These are phyloP conservation scores for Argyresthia goedartella DNA, from an alignment of 2,888 invertebrate genomes.

Conservation along the genomic window DNA sequence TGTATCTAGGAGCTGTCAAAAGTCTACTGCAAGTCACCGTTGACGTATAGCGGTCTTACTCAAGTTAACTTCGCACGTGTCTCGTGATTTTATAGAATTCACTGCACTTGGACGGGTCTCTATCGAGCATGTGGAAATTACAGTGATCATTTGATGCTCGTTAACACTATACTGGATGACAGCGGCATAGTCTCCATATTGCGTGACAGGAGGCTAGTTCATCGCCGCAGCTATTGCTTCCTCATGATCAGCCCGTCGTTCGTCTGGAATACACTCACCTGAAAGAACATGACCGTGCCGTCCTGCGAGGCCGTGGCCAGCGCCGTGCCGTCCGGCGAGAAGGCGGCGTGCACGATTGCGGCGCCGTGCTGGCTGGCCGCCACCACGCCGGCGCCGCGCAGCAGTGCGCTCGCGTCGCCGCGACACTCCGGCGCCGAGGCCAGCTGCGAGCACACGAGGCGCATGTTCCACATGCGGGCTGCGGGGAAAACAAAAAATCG, in stretches of 20 bases:
- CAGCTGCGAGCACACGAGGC: slow-evolving; percentile 16
- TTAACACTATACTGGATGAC: too few species aligned
- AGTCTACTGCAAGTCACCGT: too few species aligned
- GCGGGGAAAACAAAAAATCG: slow-evolving; percentile 2
- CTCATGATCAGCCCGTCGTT: background rate
- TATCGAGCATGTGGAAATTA: too few species aligned
- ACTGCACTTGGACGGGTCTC: too few species aligned
- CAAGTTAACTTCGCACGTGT: too few species aligned
- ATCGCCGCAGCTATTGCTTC: background rate
- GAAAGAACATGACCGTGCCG: slow-evolving; percentile 87
- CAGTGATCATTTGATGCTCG: too few species aligned
- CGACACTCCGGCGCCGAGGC: slow-evolving; percentile 11
- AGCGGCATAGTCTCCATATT: too few species aligned
- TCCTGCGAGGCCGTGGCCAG: slow-evolving; percentile 85
- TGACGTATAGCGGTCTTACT: too few species aligned
- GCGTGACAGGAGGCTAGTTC: too few species aligned
- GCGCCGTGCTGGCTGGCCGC: slow-evolving; percentile 42
- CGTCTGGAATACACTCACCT: slow-evolving; percentile 42
- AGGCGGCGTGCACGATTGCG: slow-evolving; percentile 82
- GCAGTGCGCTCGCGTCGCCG: slow-evolving; percentile 22
- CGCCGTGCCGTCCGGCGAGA: slow-evolving; percentile 90
- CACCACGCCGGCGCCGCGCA: slow-evolving; percentile 21
- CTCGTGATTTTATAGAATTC: too few species aligned
- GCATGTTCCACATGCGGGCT: slow-evolving; percentile 52
- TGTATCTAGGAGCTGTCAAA: too few species aligned